Evolutionary conservation across 2,888 invertebrate species (phyloP).

Genomic region (Ypsolopha sequella): DNA sequence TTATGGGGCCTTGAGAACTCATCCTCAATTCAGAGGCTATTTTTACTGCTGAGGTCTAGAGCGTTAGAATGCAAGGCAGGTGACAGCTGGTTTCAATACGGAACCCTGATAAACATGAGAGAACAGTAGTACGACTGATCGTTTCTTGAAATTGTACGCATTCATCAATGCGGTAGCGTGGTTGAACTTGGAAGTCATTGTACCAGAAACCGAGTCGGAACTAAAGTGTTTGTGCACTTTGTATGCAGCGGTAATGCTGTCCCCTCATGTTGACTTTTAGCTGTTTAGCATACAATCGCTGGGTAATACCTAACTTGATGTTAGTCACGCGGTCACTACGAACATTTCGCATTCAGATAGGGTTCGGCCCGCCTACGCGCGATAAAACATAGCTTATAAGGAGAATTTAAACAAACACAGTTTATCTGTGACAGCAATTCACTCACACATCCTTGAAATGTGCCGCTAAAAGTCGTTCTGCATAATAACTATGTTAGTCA

Average conservation of each 20-base stretch:
- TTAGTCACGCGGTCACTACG: slow-evolving; percentile 59
- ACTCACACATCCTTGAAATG: too few relatives aligned
- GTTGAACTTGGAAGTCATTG: too few relatives aligned
- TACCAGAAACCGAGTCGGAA: too few relatives aligned
- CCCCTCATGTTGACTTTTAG: slow-evolving; percentile 8
- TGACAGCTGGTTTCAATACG: neutral
- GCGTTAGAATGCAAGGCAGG: neutral
- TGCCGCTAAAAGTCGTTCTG: neutral
- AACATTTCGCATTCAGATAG: slow-evolving; percentile 46
- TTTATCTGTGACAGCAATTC: neutral
- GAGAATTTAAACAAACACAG: neutral
- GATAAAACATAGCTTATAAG: slow-evolving; percentile 7
- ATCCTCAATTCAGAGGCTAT: slow-evolving; percentile 3
- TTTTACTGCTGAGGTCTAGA: slow-evolving; percentile 3
- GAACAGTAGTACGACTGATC: too few relatives aligned
- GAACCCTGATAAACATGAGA: neutral
- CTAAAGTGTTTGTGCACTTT: neutral
- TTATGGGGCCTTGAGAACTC: neutral
- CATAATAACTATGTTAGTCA: neutral
- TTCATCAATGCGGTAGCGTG: too few relatives aligned
- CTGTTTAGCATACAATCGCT: slow-evolving; percentile 61
- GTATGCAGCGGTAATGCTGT: neutral
- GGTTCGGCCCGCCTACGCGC: slow-evolving; percentile 43
- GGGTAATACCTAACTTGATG: slow-evolving; percentile 50
- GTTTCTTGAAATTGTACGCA: neutral